These are phyloP conservation scores for Tachysurus fulvidraco DNA, from an alignment of 2,113 vertebrate species.

Conservation along the genomic window DNA sequence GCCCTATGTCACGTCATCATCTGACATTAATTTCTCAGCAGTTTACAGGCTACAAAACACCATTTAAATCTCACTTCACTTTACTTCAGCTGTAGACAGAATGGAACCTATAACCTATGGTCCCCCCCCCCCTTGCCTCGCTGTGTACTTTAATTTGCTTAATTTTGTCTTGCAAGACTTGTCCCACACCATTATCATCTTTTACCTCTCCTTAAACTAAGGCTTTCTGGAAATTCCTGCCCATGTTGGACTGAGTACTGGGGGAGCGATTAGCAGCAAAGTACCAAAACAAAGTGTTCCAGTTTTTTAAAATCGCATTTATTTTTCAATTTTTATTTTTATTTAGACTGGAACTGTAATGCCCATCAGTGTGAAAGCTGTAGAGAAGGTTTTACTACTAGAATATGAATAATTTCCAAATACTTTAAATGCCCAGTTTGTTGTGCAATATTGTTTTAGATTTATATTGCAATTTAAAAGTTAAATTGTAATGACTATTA, in stretches of 20 bases:
- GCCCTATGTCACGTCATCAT: not conserved
- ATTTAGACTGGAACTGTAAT: slow-evolving; percentile 81
- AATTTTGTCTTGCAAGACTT: not conserved
- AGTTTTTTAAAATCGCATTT: too few species aligned
- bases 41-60: not conserved
- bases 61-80: not conserved
- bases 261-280: slow-evolving; percentile 88
- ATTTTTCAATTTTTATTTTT: not conserved
- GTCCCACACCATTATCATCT: not conserved
- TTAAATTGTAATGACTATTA: too few species aligned
- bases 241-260: slow-evolving; percentile 92
- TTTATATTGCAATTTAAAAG: too few species aligned
- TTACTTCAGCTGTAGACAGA: not conserved
- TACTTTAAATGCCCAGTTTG: too few species aligned
- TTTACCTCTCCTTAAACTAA: slow-evolving; percentile 54
- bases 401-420: too few species aligned
- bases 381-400: slow-evolving; percentile 94
- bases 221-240: slow-evolving; percentile 93
- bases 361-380: slow-evolving; percentile 89
- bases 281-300: slow-evolving; percentile 92
- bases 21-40: not conserved
- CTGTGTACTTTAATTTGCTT: too few species aligned
- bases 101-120: not conserved
- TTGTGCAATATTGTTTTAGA: too few species aligned
- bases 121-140: too few species aligned